phyloP scores from a whole-genome alignment of 2,888 invertebrate genomes.

The Cataglyphis albicans region DNA sequence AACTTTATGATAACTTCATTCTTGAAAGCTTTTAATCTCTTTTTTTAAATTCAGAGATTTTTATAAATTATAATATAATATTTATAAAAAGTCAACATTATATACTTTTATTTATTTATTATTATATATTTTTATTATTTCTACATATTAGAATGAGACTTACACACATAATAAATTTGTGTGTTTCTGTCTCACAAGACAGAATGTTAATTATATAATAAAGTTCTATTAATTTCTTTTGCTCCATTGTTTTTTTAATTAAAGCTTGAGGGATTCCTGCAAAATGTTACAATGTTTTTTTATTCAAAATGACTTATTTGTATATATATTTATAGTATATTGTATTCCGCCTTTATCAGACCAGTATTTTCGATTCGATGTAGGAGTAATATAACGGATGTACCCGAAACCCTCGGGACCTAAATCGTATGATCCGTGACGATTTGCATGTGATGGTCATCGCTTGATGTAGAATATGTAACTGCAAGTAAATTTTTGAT shows the following conservation, averaged over 20 bases:
- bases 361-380: constrained; percentile 26
- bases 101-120: neutral
- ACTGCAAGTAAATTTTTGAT: neutral
- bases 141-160: neutral
- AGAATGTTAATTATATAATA: neutral
- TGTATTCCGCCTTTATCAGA: neutral
- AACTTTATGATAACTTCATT: neutral
- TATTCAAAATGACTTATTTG: neutral
- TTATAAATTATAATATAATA: neutral
- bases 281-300: neutral
- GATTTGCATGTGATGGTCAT: constrained; percentile 55
- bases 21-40: neutral
- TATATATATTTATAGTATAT: constrained; percentile 1
- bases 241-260: neutral
- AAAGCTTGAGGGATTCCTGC: neutral
- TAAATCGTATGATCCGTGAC: constrained; percentile 49
- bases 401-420: constrained; percentile 61
- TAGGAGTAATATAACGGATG: constrained; percentile 65
- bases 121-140: constrained; percentile 1
- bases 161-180: neutral
- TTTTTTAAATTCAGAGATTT: neutral
- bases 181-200: neutral
- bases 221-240: neutral
- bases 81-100: neutral
- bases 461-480: neutral